Evolutionary conservation across 2,113 vertebrate species (phyloP).

Genomic region (Stictonetta naevosa): DNA sequence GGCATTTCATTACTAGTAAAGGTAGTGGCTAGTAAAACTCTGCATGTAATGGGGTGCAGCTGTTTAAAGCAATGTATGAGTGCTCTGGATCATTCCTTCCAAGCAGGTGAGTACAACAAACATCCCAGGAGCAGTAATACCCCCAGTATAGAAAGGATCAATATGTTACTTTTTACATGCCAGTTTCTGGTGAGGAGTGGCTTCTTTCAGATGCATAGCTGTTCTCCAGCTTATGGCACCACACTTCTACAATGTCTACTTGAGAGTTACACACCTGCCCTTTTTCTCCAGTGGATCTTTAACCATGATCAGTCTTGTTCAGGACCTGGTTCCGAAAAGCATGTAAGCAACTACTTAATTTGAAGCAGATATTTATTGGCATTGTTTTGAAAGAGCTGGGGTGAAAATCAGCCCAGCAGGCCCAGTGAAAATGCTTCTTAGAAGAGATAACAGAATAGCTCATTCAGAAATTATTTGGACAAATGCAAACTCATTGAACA

Average conservation of each 20-base stretch:
- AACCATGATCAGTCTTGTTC: background rate
- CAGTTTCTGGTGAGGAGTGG: background rate
- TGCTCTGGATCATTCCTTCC: background rate
- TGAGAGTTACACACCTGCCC: background rate
- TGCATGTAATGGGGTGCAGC: background rate
- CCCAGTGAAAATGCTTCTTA: background rate
- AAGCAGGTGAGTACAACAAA: background rate
- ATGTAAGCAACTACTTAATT: background rate
- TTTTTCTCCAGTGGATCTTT: background rate
- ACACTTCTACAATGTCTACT: background rate
- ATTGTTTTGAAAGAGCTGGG: background rate
- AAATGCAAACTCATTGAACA: background rate
- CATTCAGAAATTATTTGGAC: background rate
- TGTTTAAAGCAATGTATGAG: background rate
- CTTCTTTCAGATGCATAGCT: background rate
- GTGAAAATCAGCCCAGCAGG: background rate
- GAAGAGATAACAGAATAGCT: background rate
- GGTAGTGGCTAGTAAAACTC: background rate
- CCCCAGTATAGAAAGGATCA: background rate
- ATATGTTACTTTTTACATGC: background rate
- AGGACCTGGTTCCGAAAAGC: background rate
- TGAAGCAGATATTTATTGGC: background rate
- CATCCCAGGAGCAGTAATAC: background rate
- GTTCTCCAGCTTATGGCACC: background rate
- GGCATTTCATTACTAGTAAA: background rate